Base-by-base conservation (phyloP, 2,797 vertebrate genomes). In the Argyrosomus regius region DNA sequence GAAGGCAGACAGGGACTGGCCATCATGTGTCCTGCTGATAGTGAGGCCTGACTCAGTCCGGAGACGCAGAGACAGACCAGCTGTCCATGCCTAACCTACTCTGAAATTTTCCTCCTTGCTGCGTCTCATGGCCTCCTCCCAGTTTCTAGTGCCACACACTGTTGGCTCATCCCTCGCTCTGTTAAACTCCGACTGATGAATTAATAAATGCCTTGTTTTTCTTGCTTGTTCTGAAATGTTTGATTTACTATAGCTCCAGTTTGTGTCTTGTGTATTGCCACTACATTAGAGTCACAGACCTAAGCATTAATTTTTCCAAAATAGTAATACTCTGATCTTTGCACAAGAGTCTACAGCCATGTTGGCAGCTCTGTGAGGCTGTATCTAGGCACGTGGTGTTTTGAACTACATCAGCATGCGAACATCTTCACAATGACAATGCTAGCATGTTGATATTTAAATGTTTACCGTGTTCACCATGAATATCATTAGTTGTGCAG, bases 31-130 rank as follows among this genome's bases (percentile, higher is more conserved):
- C 88, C 83, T 20, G 86, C 85, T 86, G 88, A 82, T 81, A 74
- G 80, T 16, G 86, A 82, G 65, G 69, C 76, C 79, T 64, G 75
- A 84, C 66, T 84, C 75, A 65, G 75, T 72, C 74, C 65, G 75
- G 75, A 84, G 83, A 89, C 28, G 72, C 77, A 72, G 88, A 78
- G 86, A 89, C 48, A 61, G 83, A 87, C 78, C 86, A 84, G 91
- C 88, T 90, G 92, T 81, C 43, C 77, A 5, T 52, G 83, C 73
- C 88, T 87, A 84, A 72, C 69, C 49, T 46, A 3, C 64, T 73
- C 77, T 54, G 68, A 89, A 66, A 68, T 64, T 63, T 71, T 72
- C 63, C 65, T 67, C 54, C 61, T 84, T 1, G 35, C 69, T 52
- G 73, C 1, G 56, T 71, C 78, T 72, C 45, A 57, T 62, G 80